A percentile compares a stretch with the other conserved stretches of the same genome.
Conservation (phyloP, 2,797 vertebrate species). For the Tragelaphus eurycerus region DNA sequence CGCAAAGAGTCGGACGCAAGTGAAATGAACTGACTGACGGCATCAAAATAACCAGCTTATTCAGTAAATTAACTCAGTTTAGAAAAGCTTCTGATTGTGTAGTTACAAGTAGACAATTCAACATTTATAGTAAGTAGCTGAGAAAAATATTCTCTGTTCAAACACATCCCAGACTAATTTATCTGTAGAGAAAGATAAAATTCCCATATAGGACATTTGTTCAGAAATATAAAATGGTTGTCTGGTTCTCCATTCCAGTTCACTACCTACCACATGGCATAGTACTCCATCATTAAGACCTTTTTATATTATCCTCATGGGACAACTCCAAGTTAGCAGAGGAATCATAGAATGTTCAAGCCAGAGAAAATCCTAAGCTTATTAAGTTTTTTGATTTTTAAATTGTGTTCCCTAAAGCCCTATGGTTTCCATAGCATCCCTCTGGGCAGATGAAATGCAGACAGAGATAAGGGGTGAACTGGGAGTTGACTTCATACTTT, state of each 20-base stretch:
- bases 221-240: slow-evolving; percentile 38
- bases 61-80: slow-evolving; percentile 8
- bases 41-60: slow-evolving; percentile 26
- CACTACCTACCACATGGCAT: neutral
- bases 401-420: neutral
- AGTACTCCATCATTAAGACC: neutral
- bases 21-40: neutral
- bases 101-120: slow-evolving; percentile 4
- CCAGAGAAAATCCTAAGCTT: neutral
- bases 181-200: neutral
- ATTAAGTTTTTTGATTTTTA: slow-evolving; percentile 25
- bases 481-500: neutral
- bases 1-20: fast-evolving
- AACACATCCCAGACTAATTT: neutral
- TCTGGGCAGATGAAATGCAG: neutral
- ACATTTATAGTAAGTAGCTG: neutral
- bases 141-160: slow-evolving; percentile 43
- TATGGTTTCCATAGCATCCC: neutral
- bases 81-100: neutral
- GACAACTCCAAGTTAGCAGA: neutral
- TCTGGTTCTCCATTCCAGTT: neutral
- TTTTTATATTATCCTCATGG: neutral
- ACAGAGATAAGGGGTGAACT: neutral
- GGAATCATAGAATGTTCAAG: neutral
- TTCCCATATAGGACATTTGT: neutral